Base-by-base conservation (phyloP, 2,888 invertebrate species). In the Leptarthrus brevirostris region DNA sequence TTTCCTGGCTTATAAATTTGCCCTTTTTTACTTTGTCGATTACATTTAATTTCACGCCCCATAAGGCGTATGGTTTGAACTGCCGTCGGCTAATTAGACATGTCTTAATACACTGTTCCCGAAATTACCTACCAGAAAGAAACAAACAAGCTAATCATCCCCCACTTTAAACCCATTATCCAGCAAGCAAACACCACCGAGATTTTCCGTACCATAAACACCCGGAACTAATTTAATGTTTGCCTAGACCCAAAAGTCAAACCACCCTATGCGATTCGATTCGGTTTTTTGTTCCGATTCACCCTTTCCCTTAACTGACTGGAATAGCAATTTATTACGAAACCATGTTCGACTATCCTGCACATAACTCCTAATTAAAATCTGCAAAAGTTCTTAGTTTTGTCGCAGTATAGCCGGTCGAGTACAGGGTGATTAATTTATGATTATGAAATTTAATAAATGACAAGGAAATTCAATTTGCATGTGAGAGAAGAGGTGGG, bases 11-110 rank as follows among this genome's bases (percentile, higher is more conserved):
- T n/a, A n/a, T n/a, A n/a, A n/a, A n/a, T n/a, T n/a, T n/a, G n/a
- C n/a, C n/a, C n/a, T n/a, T n/a, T 61, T 61, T 74, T 61, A 16
- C 74, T 26, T 40, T 49, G 49, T 4, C 53, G 53, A 73, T 73
- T 73, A 54, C 73, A 73, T 58, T 74, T 74, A 61, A 74, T 74
- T 74, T 74, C 74, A 74, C 53, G 74, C 56, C 71, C 72, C 74
- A 74, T 74, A 74, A 74, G 54, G 74, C 18, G 44, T 20, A 61
- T 47, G 61, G 61, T 74, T 53, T 54, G 58, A 40, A 52, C 20
- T 58, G 71, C 64, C 74, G 52, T 26, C n/a, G 49, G 61, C 49
- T 61, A 72, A 72, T 34, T 64, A 52, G 22, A 30, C 52, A 8
- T 14, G 20, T 22, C 49, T 14, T 58, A 53, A 14, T 26, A n/a